Conservation (phyloP, 1,140 invertebrate genomes). For the Formica selysi region DNA sequence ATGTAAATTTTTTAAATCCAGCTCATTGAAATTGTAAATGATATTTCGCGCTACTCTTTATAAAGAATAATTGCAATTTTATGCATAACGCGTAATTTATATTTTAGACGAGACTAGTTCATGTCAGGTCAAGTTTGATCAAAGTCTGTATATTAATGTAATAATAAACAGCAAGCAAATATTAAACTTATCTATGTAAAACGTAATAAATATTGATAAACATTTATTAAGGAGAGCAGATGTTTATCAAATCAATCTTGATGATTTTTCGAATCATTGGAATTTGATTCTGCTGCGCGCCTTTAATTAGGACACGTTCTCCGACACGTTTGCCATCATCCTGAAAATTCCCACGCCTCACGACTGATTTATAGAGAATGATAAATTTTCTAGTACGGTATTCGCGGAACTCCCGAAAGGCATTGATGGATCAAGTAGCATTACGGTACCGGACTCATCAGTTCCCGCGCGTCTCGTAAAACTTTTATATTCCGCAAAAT, state of each 20-base stretch:
- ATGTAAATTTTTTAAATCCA: conserved; percentile 28
- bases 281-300: not conserved
- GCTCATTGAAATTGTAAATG: conserved; percentile 27
- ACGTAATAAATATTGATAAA: not conserved
- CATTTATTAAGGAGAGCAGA: not conserved
- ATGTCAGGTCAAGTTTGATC: not conserved
- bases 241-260: not conserved
- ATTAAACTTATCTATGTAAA: not conserved
- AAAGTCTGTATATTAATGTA: not conserved
- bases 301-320: conserved; percentile 39
- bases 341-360: conserved; percentile 50
- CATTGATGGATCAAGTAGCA: conserved; percentile 79
- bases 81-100: conserved; percentile 12
- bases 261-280: not conserved
- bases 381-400: conserved; percentile 73
- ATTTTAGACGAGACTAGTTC: not conserved
- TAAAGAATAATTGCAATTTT: conserved; percentile 26
- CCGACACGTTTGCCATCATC: not conserved
- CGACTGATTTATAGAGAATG: conserved; percentile 77
- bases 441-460: conserved; percentile 75
- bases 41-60: conserved; percentile 1
- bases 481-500: conserved; percentile 78
- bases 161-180: not conserved
- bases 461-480: conserved; percentile 73
- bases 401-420: conserved; percentile 68